Base-by-base conservation (phyloP, 2,113 vertebrate genomes). In the Tragelaphus buxtoni region DNA sequence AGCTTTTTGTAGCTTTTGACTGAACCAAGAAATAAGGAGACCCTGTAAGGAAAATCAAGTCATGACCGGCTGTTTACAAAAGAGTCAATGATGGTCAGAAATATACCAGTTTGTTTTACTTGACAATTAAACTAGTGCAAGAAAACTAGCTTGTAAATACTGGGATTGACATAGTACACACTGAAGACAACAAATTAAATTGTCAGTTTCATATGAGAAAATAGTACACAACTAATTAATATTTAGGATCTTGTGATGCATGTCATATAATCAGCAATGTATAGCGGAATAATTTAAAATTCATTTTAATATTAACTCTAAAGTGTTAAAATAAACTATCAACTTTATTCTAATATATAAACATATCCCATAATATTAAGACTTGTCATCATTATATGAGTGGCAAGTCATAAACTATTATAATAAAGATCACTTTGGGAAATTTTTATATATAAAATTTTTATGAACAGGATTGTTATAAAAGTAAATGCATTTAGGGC, bases 1-100 rank as follows among this genome's bases (percentile, higher is more conserved):
- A 94, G 42, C 20, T 55, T 65, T 96, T 96, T 96, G 86, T 96
- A 87, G 88, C 47, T 97, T 95, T 95, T 94, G 79, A 91, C 74
- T 90, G 58, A 90, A 93, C 35, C 42, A 97, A 97, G 69, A 96
- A 91, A 90, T 58, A 84, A 65, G 69, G 63, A 97, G 95, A 84
- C 20, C 58, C 39, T 94, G 82, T 56, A 86, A 96, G 74, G 85
- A 97, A 94, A 91, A 94, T 80, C 42, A 93, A 55, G 82, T 60
- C 80, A 9, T 79, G 80, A 95, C 42, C 95, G 86, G 32, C 26
- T 32, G 72, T 85, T 96, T 95, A 80, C 69, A 89, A 91, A 91
- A 77, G 4, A 95, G 97, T 91, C 88, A 93, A 28, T 95, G 87
- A 94, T 87, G 88, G 72, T 69, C 18, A 90, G 79, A 96, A 91